A percentile compares a stretch with the other conserved stretches of the same genome.
phyloP scores from a whole-genome alignment of 2,888 invertebrate species.

The Sarcophaga carnaria region DNA sequence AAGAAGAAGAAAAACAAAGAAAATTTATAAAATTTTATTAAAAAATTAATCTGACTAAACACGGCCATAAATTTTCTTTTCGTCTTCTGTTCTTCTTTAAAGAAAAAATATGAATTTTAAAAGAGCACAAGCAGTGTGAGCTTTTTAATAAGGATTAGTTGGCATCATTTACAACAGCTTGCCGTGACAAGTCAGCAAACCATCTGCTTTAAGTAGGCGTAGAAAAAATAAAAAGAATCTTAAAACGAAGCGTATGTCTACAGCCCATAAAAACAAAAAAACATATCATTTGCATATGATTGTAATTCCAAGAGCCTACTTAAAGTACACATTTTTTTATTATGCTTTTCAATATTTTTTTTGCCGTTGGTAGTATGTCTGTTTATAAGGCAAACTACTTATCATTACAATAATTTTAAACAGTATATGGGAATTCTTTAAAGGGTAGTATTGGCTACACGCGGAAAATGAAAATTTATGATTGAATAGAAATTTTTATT shows the following conservation, averaged over 20 bases:
- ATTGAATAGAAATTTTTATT: too few species aligned
- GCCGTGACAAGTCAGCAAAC: not conserved
- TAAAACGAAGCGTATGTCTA: not conserved
- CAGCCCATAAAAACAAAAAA: not conserved
- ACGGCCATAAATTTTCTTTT: too few species aligned
- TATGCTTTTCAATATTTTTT: not conserved
- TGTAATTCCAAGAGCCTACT: constrained; percentile 1
- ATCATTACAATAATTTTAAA: not conserved
- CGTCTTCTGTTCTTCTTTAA: too few species aligned
- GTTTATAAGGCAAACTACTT: not conserved
- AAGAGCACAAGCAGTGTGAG: not conserved
- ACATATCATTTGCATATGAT: constrained; percentile 25
- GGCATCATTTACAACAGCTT: constrained; percentile 26
- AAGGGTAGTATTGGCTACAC: not conserved
- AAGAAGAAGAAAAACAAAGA: too few species aligned
- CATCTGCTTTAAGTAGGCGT: too few species aligned
- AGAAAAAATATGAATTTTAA: too few species aligned
- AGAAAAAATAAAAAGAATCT: too few species aligned
- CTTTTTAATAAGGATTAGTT: constrained; percentile 27
- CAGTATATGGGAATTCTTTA: not conserved
- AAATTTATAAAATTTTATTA: too few species aligned
- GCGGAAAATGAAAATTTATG: too few species aligned
- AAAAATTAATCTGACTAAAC: too few species aligned
- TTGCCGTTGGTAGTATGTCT: not conserved
- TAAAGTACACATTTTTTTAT: not conserved